These are phyloP conservation scores for Ispidina lecontei DNA, from an alignment of 2,797 vertebrate species.

Conservation along the genomic window DNA sequence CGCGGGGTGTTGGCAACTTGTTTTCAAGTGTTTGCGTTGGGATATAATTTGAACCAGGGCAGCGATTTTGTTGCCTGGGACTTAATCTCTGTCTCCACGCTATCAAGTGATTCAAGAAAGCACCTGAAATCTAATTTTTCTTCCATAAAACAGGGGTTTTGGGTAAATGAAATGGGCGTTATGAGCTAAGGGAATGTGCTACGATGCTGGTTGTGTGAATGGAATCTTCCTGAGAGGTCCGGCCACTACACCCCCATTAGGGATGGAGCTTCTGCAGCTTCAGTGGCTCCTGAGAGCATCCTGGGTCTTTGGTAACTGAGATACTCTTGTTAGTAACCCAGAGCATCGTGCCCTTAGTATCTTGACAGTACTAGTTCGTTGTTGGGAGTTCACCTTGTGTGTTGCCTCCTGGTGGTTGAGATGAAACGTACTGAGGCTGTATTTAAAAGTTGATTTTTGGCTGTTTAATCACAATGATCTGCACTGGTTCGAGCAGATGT, in stretches of 20 bases:
- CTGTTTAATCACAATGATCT: background rate
- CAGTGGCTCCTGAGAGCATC: background rate
- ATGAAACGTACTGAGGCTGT: background rate
- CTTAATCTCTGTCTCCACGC: fast-evolving
- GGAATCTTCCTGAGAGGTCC: background rate
- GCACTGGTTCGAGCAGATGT: background rate
- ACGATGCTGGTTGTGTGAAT: background rate
- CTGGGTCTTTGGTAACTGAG: background rate
- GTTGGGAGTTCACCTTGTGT: background rate
- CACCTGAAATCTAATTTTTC: fast-evolving
- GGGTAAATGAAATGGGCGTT: fast-evolving
- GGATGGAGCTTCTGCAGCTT: too few species aligned
- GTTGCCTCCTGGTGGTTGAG: background rate
- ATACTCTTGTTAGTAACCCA: background rate
- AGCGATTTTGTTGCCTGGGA: background rate
- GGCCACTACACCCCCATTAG: too few species aligned
- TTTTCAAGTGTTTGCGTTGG: too few species aligned
- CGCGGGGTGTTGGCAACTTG: too few species aligned
- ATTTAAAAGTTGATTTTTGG: background rate
- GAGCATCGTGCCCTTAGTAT: background rate
- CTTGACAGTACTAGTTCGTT: background rate
- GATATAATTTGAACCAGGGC: fast-evolving
- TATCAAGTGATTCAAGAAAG: fast-evolving
- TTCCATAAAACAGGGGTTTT: background rate
- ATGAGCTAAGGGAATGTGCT: fast-evolving